Base-by-base conservation (phyloP, 1,140 invertebrate genomes). In the Luehdorfia chinensis region DNA sequence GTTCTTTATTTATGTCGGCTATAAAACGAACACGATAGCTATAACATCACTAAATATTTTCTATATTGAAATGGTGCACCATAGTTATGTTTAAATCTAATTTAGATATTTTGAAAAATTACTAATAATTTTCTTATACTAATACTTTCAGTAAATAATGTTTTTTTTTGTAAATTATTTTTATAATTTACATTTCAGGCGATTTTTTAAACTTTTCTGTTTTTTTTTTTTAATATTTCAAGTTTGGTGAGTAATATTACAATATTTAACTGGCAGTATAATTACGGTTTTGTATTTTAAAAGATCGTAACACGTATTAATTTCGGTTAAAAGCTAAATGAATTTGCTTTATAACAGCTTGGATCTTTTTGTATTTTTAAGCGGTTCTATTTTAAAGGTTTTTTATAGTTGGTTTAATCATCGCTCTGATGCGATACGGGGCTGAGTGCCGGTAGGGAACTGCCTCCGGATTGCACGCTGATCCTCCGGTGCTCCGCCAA, bases 401-500 rank as follows among this genome's bases (percentile, higher is more conserved):
- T 59, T 47, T 56, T 58, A 58, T 47, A 47, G 46, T 50, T 37
- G 34, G 50, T 60, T 79, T 85, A 83, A 43, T 84, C 80, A 81
- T 83, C 80, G 80, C 83, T 86, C 60, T 86, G 83, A 74, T 83
- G 80, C 67, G 83, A 86, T 54, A 77, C 72, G 41, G 83, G 83
- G 67, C 83, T 86, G 78, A 86, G 83, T 9, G 83, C 83, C 46
- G 84, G 80, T 57, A 87, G 66, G 52, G 83, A 86, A 70, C 84
- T 81, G 52, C 80, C 79, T 53, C 78, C 84, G 49, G 84, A 87
- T 74, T 88, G 87, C 62, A 88, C 84, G 81, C 87, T 88, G 87
- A 88, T 88, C 70, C 87, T 85, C 67, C 87, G 78, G 70, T 88
- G 87, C 70, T 88, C 87, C 65, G 87, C 87, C 87, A 88, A 87